Conservation (phyloP, 2,797 vertebrate genomes). For the Micropoecilia bifurca region DNA sequence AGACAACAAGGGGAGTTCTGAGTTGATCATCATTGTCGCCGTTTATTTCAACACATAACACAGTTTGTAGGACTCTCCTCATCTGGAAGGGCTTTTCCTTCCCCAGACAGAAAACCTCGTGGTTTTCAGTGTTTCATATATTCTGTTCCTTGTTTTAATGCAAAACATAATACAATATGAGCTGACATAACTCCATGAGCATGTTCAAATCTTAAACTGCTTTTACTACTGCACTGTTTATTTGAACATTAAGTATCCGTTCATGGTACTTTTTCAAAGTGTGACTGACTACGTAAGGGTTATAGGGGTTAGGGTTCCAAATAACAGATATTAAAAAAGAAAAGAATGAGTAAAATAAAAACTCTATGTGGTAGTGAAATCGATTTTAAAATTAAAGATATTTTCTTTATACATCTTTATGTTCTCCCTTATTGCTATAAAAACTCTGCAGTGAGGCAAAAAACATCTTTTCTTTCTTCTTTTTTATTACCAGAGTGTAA, state of each 20-base stretch:
- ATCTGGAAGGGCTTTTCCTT: conserved; percentile 49
- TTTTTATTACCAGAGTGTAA: background rate
- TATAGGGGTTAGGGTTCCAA: background rate
- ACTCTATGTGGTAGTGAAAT: background rate
- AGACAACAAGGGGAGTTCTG: conserved; percentile 58
- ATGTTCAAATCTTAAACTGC: background rate
- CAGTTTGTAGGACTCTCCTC: conserved; percentile 32
- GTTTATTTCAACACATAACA: conserved; percentile 16
- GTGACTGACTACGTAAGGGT: background rate
- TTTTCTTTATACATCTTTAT: background rate
- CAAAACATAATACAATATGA: background rate
- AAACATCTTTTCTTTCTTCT: background rate
- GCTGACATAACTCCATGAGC: background rate
- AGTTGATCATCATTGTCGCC: conserved; percentile 43
- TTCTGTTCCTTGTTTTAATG: background rate
- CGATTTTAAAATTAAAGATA: background rate
- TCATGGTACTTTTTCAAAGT: background rate
- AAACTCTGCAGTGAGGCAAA: background rate
- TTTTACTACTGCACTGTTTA: background rate
- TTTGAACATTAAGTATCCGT: background rate
- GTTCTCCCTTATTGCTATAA: background rate
- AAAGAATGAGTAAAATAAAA: conserved; percentile 3
- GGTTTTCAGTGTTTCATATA: background rate
- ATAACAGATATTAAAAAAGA: background rate
- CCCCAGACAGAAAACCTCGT: conserved; percentile 14